phyloP scores from a whole-genome alignment of 2,888 invertebrate genomes.

The Hyposoter dolosus region DNA sequence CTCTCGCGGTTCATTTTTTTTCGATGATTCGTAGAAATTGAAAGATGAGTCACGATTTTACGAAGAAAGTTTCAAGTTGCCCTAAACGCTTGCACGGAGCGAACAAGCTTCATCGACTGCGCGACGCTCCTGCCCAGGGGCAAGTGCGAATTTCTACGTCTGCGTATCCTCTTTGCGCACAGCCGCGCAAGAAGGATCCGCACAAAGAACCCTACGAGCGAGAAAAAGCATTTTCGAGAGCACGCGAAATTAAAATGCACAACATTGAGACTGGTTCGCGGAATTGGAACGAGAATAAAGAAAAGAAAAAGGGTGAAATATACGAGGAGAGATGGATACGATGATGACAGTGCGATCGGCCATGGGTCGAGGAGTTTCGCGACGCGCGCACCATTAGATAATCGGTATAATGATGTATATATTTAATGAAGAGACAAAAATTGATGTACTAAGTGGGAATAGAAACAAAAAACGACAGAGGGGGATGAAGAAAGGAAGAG shows the following conservation, averaged over 20 bases:
- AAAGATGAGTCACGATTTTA: neutral
- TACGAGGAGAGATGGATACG: neutral
- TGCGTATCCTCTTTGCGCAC: slow-evolving; percentile 4
- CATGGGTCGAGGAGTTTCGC: slow-evolving; percentile 59
- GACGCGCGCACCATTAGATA: slow-evolving; percentile 64
- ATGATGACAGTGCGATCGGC: slow-evolving; percentile 55
- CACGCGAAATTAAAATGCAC: slow-evolving; percentile 46
- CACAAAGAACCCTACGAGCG: slow-evolving; percentile 13
- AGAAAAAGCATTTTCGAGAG: slow-evolving; percentile 1
- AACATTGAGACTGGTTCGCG: slow-evolving; percentile 56
- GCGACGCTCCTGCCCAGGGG: neutral
- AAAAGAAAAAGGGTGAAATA: slow-evolving; percentile 11
- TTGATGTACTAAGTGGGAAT: slow-evolving; percentile 39
- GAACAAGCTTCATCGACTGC: neutral
- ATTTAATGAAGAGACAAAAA: slow-evolving; percentile 49
- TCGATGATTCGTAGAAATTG: neutral
- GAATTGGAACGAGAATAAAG: slow-evolving; percentile 46
- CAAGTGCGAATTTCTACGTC: neutral
- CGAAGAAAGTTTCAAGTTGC: neutral
- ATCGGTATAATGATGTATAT: slow-evolving; percentile 67
- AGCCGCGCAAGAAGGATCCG: neutral
- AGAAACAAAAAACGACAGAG: neutral
- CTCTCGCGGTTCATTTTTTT: neutral
- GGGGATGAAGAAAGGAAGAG: neutral
- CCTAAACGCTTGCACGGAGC: neutral